Evolutionary conservation across 2,797 vertebrate genomes (phyloP), one percentile per base, ranked within the genome.

Genomic region (Sebastes trivittatus): DNA sequence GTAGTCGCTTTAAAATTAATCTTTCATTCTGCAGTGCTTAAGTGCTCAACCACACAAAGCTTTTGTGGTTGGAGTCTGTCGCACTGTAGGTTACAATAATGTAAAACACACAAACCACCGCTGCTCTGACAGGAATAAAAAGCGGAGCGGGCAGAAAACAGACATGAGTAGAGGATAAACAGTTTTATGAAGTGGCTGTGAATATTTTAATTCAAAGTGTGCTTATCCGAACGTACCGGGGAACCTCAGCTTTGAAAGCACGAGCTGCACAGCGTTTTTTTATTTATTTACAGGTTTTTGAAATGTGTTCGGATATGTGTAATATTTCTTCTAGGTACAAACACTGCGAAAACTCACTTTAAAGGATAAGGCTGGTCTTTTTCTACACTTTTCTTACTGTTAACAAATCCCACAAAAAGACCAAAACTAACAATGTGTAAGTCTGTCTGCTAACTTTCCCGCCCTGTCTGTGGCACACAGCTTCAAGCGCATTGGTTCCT

Each of bases 1-100:
- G 75, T 58, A 66, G 82, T 75, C 16, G 11, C 73, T 77, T 88
- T 80, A 63, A 83, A 66, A 87, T 88, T 2, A 81, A 85, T 84
- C 64, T 75, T 76, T 84, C 70, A 80, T 67, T 83, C 55, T 58
- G 87, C 69, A 6, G 75, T 11, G 76, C 77, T 85, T 71, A 85
- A 88, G 88, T 82, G 84, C 83, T 81, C 61, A 11, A 84, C 83
- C 81, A 61, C 87, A 73, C 42, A 4, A 5, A 13, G 54, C 60
- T 69, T 71, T 68, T 80, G 87, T 70, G 88, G 89, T 87, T 16
- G 56, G 67, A 71, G 64, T 75, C 55, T 22, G 68, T 80, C 9
- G 22, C 27, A 3, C 73, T 59, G 66, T 59, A 55, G 58, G 63
- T 59, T 49, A 62, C 16, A n/a, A 30, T 67, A 55, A 79, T 63